phyloP scores from a whole-genome alignment of 2,797 vertebrate genomes.

The Staurois parvus region DNA sequence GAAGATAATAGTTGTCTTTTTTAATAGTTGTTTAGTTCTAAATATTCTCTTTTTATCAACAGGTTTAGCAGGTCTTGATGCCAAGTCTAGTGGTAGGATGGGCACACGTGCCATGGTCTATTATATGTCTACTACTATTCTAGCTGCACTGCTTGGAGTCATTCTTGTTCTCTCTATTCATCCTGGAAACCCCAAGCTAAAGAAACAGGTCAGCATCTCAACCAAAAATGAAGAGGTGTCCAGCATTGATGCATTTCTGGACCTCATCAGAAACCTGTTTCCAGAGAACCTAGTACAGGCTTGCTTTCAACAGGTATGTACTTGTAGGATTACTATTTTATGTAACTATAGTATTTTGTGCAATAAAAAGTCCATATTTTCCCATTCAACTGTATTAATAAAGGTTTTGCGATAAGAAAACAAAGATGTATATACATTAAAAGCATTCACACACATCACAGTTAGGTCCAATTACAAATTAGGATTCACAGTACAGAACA shows the following conservation, averaged over 20 bases:
- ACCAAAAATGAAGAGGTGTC: constrained; percentile 79
- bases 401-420: too few species aligned
- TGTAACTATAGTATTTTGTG: too few species aligned
- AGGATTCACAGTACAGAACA: too few species aligned
- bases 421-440: too few species aligned
- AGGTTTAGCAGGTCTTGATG: constrained; percentile 83
- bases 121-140: constrained; percentile 84
- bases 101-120: constrained; percentile 85
- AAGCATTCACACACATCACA: too few species aligned
- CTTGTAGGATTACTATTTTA: neutral
- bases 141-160: constrained; percentile 82
- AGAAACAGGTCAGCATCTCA: constrained; percentile 24
- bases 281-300: constrained; percentile 86
- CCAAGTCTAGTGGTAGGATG: constrained; percentile 84
- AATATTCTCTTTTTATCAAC: constrained; percentile 1
- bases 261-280: constrained; percentile 84
- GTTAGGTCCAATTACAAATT: too few species aligned
- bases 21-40: neutral
- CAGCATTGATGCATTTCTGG: constrained; percentile 85
- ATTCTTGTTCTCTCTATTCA: constrained; percentile 84
- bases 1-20: too few species aligned
- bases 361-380: neutral
- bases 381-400: too few species aligned
- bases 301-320: constrained; percentile 84
- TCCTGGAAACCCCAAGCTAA: constrained; percentile 84